These are phyloP conservation scores for Fregata magnificens DNA, from an alignment of 2,113 vertebrate genomes.

Conservation along the genomic window DNA sequence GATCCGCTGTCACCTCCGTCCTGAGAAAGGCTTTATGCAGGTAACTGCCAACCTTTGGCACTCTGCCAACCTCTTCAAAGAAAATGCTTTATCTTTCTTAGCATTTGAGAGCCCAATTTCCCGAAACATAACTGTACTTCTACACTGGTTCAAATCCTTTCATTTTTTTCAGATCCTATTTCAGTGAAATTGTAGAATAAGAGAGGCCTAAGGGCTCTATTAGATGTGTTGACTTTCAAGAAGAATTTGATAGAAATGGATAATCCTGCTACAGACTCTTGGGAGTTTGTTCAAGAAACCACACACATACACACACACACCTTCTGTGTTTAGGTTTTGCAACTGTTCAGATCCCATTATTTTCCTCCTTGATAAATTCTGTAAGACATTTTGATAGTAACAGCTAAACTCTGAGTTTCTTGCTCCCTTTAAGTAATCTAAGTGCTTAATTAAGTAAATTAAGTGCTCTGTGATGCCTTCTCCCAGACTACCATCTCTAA, in stretches of 20 bases:
- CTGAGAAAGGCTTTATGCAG: background rate
- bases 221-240: background rate
- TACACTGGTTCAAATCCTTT: background rate
- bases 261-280: background rate
- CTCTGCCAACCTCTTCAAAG: background rate
- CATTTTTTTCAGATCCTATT: background rate
- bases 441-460: too few species aligned
- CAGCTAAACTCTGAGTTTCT: background rate
- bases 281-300: background rate
- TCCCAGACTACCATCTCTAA: background rate
- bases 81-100: background rate
- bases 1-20: background rate
- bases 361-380: background rate
- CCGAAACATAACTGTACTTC: background rate
- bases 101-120: background rate
- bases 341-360: background rate
- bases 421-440: background rate
- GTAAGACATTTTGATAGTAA: background rate
- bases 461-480: background rate
- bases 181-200: background rate
- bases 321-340: background rate
- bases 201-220: background rate
- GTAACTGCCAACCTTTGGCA: too few species aligned
- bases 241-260: background rate
- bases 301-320: background rate